Evolutionary conservation across 2,888 invertebrate genomes (phyloP).

Genomic region (Harpagoxenus sublaevis): DNA sequence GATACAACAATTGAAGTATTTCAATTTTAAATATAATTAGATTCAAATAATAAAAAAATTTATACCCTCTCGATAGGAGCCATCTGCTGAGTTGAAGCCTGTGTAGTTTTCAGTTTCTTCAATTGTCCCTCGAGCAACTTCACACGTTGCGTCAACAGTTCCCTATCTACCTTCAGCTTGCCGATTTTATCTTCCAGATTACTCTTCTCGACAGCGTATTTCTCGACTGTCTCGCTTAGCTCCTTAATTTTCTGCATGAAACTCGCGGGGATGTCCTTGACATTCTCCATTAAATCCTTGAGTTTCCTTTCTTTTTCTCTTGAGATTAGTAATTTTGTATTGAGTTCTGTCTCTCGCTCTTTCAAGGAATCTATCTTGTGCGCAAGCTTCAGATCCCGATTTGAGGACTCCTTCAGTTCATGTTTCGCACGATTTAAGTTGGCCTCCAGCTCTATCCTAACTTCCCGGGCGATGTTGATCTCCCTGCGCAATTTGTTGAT

Average conservation of each 20-base stretch:
- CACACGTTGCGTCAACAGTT: slow-evolving; percentile 72
- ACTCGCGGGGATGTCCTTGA: slow-evolving; percentile 78
- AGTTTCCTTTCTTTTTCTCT: slow-evolving; percentile 84
- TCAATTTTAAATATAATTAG: slow-evolving; percentile 1
- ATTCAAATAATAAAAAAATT: not conserved
- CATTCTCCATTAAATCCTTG: slow-evolving; percentile 79
- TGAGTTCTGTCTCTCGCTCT: slow-evolving; percentile 89
- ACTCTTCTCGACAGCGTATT: slow-evolving; percentile 75
- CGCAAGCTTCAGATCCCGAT: slow-evolving; percentile 74
- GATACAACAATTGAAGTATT: not conserved
- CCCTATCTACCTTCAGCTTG: slow-evolving; percentile 78
- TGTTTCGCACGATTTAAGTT: slow-evolving; percentile 79
- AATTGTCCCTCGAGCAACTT: slow-evolving; percentile 76
- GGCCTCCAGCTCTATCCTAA: slow-evolving; percentile 80
- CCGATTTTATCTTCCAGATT: slow-evolving; percentile 78
- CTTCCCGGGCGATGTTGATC: slow-evolving; percentile 77
- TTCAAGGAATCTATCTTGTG: slow-evolving; percentile 88
- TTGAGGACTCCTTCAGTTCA: slow-evolving; percentile 74
- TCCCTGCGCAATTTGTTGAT: slow-evolving; percentile 78
- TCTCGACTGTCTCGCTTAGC: slow-evolving; percentile 74
- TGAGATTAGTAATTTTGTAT: slow-evolving; percentile 85
- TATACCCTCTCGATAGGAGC: slow-evolving; percentile 63
- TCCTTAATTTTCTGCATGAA: slow-evolving; percentile 84
- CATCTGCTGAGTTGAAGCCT: not conserved
- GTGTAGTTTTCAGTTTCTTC: slow-evolving; percentile 49